These are phyloP conservation scores for Mylabris sibirica DNA, from an alignment of 2,888 invertebrate species.

Conservation along the genomic window DNA sequence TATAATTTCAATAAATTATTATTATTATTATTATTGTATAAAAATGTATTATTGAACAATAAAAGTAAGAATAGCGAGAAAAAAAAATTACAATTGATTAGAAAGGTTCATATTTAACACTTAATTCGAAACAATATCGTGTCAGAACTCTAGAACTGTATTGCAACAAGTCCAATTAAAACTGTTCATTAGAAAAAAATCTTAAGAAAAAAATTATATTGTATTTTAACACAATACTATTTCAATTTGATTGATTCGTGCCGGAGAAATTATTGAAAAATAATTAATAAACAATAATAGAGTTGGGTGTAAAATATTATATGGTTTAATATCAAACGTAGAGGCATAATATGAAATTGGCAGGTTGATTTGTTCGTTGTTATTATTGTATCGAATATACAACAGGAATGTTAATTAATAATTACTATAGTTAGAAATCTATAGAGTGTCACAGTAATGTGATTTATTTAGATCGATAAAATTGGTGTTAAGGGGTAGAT, in stretches of 20 bases:
- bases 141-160: conserved; percentile 11
- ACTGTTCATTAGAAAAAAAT: conserved; percentile 14
- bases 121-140: conserved; percentile 10
- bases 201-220: not conserved
- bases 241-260: conserved; percentile 33
- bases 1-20: not conserved
- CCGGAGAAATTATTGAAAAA: conserved; percentile 13
- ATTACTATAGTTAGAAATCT: not conserved
- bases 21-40: not conserved
- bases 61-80: not conserved
- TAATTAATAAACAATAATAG: conserved; percentile 27
- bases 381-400: conserved; percentile 20
- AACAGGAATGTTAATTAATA: conserved; percentile 30
- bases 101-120: conserved; percentile 7
- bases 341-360: conserved; percentile 12
- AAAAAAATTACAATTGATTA: conserved; percentile 4
- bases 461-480: not conserved
- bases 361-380: conserved; percentile 34
- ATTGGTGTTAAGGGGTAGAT: not conserved
- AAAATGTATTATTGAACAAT: not conserved
- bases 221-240: conserved; percentile 9
- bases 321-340: conserved; percentile 24
- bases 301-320: conserved; percentile 14
- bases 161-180: conserved; percentile 28
- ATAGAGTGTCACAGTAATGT: not conserved